phyloP scores from a whole-genome alignment of 2,113 vertebrate species.

The Zapus hudsonius region DNA sequence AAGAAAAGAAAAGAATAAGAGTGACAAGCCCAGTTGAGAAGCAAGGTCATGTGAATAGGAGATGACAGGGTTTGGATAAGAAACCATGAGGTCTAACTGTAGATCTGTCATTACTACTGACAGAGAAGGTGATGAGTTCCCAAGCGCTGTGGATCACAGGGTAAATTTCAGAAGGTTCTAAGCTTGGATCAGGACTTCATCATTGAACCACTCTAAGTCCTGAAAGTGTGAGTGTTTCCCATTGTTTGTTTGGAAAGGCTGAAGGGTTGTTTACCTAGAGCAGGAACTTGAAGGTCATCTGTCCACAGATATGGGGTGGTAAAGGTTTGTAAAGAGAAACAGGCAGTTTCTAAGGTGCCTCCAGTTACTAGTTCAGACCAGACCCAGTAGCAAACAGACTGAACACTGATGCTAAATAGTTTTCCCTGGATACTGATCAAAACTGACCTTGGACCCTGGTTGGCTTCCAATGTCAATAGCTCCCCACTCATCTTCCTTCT shows the following conservation, averaged over 20 bases:
- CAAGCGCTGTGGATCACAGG: neutral
- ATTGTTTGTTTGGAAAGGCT: neutral
- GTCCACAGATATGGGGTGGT: neutral
- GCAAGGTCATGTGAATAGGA: neutral
- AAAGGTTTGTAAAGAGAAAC: neutral
- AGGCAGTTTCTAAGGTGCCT: neutral
- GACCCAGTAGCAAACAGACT: neutral
- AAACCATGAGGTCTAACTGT: neutral
- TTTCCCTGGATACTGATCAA: neutral
- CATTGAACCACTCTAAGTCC: neutral
- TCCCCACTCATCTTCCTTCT: neutral
- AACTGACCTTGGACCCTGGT: constrained; percentile 2
- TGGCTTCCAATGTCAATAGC: neutral
- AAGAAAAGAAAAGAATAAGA: too few relatives aligned
- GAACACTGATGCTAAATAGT: neutral
- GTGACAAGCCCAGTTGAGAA: neutral
- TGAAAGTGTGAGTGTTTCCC: neutral
- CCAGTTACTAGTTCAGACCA: neutral
- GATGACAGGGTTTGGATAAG: neutral
- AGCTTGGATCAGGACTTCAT: neutral
- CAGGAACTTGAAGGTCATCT: neutral
- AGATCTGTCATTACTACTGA: neutral
- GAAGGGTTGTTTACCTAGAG: neutral
- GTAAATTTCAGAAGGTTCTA: neutral
- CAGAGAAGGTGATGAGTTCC: neutral